phyloP scores from a whole-genome alignment of 1,140 invertebrate genomes.

The Pseudomyrmex gracilis region DNA sequence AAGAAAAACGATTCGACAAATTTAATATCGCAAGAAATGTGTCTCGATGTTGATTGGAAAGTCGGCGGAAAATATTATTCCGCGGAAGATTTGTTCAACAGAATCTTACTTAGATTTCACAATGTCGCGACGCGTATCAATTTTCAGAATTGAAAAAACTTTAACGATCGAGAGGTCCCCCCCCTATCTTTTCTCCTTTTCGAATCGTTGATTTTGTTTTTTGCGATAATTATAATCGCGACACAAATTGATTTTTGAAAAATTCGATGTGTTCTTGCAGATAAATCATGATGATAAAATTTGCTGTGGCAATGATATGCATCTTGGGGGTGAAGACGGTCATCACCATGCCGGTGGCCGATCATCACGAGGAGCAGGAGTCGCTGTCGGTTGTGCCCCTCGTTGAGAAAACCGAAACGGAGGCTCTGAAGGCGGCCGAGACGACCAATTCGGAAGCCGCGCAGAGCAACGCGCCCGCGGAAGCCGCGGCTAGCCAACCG shows the following conservation, averaged over 20 bases:
- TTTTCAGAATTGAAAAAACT: too few species aligned
- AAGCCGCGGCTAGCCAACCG: neutral
- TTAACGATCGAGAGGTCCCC: too few species aligned
- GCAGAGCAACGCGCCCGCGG: neutral
- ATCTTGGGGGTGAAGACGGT: slow-evolving; percentile 74
- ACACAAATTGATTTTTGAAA: neutral
- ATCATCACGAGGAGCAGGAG: slow-evolving; percentile 62
- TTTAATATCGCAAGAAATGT: too few species aligned
- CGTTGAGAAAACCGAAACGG: slow-evolving; percentile 47
- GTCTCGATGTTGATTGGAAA: too few species aligned
- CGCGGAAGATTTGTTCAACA: too few species aligned
- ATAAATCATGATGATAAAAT: slow-evolving; percentile 78
- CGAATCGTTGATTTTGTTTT: neutral
- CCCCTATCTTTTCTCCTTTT: too few species aligned
- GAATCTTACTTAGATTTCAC: too few species aligned
- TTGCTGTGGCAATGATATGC: slow-evolving; percentile 76
- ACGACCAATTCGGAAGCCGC: too few species aligned
- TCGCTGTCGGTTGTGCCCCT: slow-evolving; percentile 61
- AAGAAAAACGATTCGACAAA: too few species aligned
- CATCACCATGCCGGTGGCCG: slow-evolving; percentile 78
- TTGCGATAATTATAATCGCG: neutral
- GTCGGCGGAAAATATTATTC: too few species aligned
- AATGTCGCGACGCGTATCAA: too few species aligned
- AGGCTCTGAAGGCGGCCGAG: slow-evolving; percentile 13
- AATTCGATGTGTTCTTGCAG: slow-evolving; percentile 63